phyloP scores from a whole-genome alignment of 2,113 vertebrate genomes.

The Odobenus rosmarus region DNA sequence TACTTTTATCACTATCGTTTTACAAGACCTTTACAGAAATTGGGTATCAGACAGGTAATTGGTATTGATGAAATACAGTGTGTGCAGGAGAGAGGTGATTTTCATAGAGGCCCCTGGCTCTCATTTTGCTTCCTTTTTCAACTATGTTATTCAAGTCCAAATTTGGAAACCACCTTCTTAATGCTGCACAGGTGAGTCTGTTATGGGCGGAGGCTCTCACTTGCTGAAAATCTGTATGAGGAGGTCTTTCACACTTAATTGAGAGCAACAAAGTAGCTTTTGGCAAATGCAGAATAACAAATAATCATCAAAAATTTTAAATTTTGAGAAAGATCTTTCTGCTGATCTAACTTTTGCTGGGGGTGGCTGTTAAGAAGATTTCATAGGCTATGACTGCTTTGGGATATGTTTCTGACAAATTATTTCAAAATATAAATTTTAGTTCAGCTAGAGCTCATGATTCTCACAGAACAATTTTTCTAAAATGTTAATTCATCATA shows the following conservation, averaged over 20 bases:
- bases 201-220: accelerated
- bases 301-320: not conserved
- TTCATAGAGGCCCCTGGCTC: not conserved
- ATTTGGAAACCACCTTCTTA: not conserved
- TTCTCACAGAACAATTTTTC: not conserved
- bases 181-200: not conserved
- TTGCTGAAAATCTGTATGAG: too few relatives aligned
- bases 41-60: not conserved
- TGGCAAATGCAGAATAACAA: not conserved
- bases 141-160: not conserved
- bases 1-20: slow-evolving; percentile 26
- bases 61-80: not conserved
- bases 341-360: not conserved
- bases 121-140: not conserved
- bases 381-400: not conserved
- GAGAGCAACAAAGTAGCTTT: not conserved
- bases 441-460: not conserved
- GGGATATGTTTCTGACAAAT: not conserved
- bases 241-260: not conserved
- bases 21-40: slow-evolving; percentile 39
- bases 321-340: not conserved
- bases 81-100: not conserved
- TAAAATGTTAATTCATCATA: not conserved
- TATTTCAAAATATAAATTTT: not conserved
- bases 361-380: not conserved